These are phyloP conservation scores for Aricia artaxerxes DNA, from an alignment of 2,888 invertebrate genomes.

Conservation along the genomic window DNA sequence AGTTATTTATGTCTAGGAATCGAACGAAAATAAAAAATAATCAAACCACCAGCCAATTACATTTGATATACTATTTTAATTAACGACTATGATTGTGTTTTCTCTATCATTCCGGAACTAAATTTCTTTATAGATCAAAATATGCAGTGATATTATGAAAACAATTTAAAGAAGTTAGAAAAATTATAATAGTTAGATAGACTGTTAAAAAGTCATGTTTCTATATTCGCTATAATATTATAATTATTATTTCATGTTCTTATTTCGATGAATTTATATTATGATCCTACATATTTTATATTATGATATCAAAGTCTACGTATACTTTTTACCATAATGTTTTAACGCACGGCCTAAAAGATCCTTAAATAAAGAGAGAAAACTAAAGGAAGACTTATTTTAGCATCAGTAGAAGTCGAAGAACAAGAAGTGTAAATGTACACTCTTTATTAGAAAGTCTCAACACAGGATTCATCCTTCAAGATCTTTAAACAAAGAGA, in stretches of 20 bases:
- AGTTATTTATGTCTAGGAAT: background rate
- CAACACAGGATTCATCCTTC: background rate
- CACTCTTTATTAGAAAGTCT: background rate
- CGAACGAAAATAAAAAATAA: background rate
- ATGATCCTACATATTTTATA: too few relatives aligned
- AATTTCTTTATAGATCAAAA: background rate
- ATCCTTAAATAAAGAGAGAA: background rate
- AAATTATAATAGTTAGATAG: too few relatives aligned
- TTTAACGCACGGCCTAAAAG: too few relatives aligned
- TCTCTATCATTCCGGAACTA: background rate
- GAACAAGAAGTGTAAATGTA: background rate
- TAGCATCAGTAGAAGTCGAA: background rate
- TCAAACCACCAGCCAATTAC: background rate
- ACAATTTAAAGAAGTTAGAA: too few relatives aligned
- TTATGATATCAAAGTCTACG: too few relatives aligned
- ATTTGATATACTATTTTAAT: too few relatives aligned
- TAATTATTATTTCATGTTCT: background rate
- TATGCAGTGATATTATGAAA: background rate
- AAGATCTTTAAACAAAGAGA: background rate
- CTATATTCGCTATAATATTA: background rate
- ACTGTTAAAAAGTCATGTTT: background rate
- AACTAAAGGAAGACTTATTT: background rate
- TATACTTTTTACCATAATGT: too few relatives aligned
- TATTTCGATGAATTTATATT: too few relatives aligned
- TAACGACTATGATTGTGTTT: too few relatives aligned